Evolutionary conservation across 1,140 invertebrate species (phyloP).

Genomic region (Bombus waltoni): DNA sequence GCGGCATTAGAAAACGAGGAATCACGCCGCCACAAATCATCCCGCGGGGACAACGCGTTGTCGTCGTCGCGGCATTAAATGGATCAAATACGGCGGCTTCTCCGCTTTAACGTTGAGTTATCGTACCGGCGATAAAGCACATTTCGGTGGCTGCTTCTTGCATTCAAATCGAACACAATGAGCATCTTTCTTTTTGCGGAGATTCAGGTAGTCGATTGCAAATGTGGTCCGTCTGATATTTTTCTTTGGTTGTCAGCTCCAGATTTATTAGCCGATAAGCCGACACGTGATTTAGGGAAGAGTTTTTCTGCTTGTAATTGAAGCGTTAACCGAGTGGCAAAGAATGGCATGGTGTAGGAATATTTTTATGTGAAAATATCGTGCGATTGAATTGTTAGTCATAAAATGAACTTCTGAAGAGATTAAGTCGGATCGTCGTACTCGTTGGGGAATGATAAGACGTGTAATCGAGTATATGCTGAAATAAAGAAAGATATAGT

Average conservation of each 20-base stretch:
- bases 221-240: background rate
- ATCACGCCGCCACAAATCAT: conserved; percentile 67
- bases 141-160: background rate
- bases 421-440: too few relatives aligned
- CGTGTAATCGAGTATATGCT: too few relatives aligned
- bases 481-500: too few relatives aligned
- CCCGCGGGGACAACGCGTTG: conserved; percentile 51
- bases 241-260: background rate
- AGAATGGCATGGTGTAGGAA: background rate
- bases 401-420: too few relatives aligned
- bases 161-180: background rate
- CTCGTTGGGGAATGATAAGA: background rate
- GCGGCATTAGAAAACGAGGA: conserved; percentile 76
- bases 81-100: conserved; percentile 25
- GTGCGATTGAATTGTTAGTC: background rate
- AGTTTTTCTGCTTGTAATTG: background rate
- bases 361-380: background rate
- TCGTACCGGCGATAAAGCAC: background rate
- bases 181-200: too few relatives aligned
- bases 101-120: background rate
- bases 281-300: background rate
- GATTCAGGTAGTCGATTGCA: background rate
- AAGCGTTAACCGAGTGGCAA: background rate
- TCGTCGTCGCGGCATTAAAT: conserved; percentile 39
- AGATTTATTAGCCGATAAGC: background rate